Evolutionary conservation across 2,888 invertebrate genomes (phyloP).

Genomic region (Monoplex corrugatus): DNA sequence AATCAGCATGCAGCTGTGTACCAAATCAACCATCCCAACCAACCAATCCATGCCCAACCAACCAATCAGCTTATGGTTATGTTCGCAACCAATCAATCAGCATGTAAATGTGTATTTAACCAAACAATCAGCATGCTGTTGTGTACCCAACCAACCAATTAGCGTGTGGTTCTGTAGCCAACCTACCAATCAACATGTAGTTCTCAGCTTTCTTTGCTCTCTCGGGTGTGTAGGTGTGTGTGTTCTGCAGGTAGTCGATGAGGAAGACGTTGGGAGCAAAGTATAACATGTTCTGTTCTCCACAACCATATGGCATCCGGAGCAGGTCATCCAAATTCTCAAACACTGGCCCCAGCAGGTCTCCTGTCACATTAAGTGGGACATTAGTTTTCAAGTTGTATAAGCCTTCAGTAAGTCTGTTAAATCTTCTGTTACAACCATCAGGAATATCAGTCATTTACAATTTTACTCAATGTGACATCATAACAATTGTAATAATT

Average conservation of each 20-base stretch:
- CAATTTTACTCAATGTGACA: too few species aligned
- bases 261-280: conserved; percentile 94
- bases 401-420: neutral
- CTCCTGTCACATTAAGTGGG: conserved; percentile 85
- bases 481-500: too few species aligned
- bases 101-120: conserved; percentile 67
- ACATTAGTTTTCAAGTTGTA: neutral
- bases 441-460: too few species aligned
- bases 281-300: conserved; percentile 94
- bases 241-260: conserved; percentile 90
- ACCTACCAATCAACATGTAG: conserved; percentile 87
- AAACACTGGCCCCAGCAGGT: conserved; percentile 90
- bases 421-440: neutral
- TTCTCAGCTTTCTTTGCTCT: conserved; percentile 85
- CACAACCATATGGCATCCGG: conserved; percentile 91
- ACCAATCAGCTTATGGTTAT: too few species aligned
- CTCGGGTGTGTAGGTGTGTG: conserved; percentile 86
- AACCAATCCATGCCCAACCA: too few species aligned
- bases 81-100: conserved; percentile 79
- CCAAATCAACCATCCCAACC: conserved; percentile 50
- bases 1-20: conserved; percentile 70
- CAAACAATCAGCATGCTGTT: conserved; percentile 61
- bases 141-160: conserved; percentile 61
- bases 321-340: conserved; percentile 89
- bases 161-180: conserved; percentile 48